Evolutionary conservation across 1,140 invertebrate species (phyloP), one percentile per base, ranked within the genome.

Genomic region (Drosophila azteca): DNA sequence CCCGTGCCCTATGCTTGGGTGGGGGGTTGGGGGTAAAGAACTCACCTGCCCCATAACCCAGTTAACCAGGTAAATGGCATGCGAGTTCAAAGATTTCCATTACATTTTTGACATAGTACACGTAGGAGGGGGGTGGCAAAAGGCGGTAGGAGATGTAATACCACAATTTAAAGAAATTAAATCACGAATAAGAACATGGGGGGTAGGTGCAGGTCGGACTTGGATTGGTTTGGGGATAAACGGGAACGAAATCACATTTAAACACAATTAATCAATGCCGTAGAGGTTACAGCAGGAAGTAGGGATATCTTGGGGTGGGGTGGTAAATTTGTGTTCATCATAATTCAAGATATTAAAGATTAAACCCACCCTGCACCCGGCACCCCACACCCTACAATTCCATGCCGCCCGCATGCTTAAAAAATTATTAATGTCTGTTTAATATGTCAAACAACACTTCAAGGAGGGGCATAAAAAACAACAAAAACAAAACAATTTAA

Each of bases 61-160:
- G 66, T 69, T 69, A 69, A 58, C 66, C 66, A 69, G 66, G 66
- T 69, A 69, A 69, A 69, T 69, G 69, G 69, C 66, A 69, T 69
- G 66, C 43, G 66, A 69, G 66, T 69, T 69, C 66, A 69, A 69
- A 69, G 66, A 69, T 69, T 69, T 68, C 66, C 65, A 58, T 69
- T 69, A 69, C 49, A 69, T 69, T 69, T 58, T 69, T 39, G 35
- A 13, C 35, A 39, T 39, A 39, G 35, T 13, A 4, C 35, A 11
- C 13, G 35, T 13, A n/a, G n/a, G 35, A 2, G 3, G 31, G 7
- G 66, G 45, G 31, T 24, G 20, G 15, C n/a, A n/a, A n/a, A n/a
- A n/a, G n/a, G n/a, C n/a, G n/a, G n/a, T n/a, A 22, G 39, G 31
- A n/a, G 64, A 11, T 64, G 35, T 61, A 65, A 50, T 49, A 49